Conservation (phyloP, 1,140 invertebrate species). For the Drosophila lini region DNA sequence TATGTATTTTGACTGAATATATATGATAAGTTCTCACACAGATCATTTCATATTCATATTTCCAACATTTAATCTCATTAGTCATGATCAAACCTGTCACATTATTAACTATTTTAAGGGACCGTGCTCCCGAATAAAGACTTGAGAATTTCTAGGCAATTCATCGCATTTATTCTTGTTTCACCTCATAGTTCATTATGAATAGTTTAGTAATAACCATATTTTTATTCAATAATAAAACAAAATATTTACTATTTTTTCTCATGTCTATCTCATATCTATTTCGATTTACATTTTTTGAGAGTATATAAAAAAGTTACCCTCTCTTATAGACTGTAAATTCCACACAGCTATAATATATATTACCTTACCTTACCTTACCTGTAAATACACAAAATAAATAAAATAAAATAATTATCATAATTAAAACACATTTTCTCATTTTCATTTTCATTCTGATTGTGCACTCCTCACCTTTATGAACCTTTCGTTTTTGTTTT, state of each 20-base stretch:
- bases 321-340: neutral
- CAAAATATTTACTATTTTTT: neutral
- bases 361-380: too few species aligned
- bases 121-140: too few species aligned
- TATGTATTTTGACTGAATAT: too few species aligned
- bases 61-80: too few species aligned
- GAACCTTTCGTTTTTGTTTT: neutral
- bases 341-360: neutral
- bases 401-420: neutral
- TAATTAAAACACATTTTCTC: neutral
- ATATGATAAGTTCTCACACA: too few species aligned
- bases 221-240: neutral
- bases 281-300: neutral
- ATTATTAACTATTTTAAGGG: too few species aligned
- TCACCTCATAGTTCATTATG: too few species aligned
- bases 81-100: too few species aligned
- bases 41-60: too few species aligned
- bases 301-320: neutral
- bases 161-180: too few species aligned
- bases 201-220: neutral
- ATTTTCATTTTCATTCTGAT: neutral
- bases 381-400: too few species aligned
- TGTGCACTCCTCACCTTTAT: conserved; percentile 1
- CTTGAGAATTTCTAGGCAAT: too few species aligned
- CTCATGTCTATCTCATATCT: neutral